Conservation (phyloP, 1,140 invertebrate species). For the Oscheius sp. region DNA sequence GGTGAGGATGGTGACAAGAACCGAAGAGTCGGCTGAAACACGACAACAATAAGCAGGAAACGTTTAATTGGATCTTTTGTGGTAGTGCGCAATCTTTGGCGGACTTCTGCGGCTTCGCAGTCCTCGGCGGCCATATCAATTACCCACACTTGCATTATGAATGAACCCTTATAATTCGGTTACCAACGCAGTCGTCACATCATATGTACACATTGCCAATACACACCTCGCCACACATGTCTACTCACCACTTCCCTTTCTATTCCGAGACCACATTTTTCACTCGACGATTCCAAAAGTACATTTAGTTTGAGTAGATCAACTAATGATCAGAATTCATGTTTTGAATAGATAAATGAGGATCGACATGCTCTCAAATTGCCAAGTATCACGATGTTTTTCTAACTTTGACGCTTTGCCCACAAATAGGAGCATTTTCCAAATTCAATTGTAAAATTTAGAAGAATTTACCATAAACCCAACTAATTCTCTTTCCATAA, state of each 20-base stretch:
- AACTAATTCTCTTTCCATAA: too few species aligned
- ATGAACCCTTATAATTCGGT: conserved; percentile 10
- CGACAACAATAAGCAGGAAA: too few species aligned
- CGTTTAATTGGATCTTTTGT: not conserved
- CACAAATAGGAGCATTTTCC: too few species aligned
- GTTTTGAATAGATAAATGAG: too few species aligned
- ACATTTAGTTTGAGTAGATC: too few species aligned
- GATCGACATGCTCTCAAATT: too few species aligned
- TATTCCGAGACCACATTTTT: not conserved
- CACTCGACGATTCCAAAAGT: not conserved
- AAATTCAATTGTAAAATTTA: too few species aligned
- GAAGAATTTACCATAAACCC: too few species aligned
- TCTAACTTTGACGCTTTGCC: too few species aligned
- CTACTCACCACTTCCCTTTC: not conserved
- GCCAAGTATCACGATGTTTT: too few species aligned
- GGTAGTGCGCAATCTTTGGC: not conserved
- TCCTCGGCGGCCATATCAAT: conserved; percentile 11
- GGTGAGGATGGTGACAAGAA: not conserved
- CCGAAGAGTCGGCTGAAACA: not conserved
- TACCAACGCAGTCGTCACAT: conserved; percentile 8
- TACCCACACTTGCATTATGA: conserved; percentile 13
- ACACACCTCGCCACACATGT: not conserved
- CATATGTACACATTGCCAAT: not conserved
- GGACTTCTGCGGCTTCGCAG: not conserved
- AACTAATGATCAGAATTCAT: not conserved